Evolutionary conservation across 2,113 vertebrate species (phyloP).

Genomic region (Sinocyclocheilus grahami): DNA sequence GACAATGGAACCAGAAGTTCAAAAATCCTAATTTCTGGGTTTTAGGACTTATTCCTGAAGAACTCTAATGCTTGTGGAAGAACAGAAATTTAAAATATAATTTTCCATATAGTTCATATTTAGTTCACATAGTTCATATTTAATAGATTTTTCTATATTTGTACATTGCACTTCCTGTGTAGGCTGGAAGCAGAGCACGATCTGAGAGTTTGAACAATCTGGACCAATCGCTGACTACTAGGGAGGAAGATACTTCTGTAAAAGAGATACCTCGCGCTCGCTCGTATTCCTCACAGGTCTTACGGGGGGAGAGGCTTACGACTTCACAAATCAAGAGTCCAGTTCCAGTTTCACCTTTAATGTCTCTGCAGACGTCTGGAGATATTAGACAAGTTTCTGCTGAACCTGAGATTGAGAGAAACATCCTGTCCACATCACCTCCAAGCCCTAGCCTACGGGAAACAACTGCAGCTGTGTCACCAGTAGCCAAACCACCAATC

Average conservation of each 20-base stretch:
- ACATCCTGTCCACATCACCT: not conserved
- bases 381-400: not conserved
- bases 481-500: slow-evolving; percentile 46
- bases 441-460: slow-evolving; percentile 40
- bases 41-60: not conserved
- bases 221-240: slow-evolving; percentile 71
- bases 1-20: not conserved
- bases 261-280: slow-evolving; percentile 55
- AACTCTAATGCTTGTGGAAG: not conserved
- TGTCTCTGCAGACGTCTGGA: slow-evolving; percentile 2
- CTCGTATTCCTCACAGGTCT: slow-evolving; percentile 58
- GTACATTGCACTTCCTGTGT: slow-evolving; percentile 5
- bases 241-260: slow-evolving; percentile 62
- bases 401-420: not conserved
- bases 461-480: slow-evolving; percentile 8
- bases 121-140: not conserved
- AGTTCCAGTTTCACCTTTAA: slow-evolving; percentile 18
- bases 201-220: slow-evolving; percentile 77
- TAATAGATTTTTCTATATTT: not conserved
- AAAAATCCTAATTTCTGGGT: not conserved
- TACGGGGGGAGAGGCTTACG: slow-evolving; percentile 30
- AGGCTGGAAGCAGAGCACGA: slow-evolving; percentile 54
- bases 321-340: slow-evolving; percentile 16
- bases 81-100: not conserved
- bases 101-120: not conserved